These are phyloP conservation scores for Rhea americana DNA, from an alignment of 2,113 vertebrate genomes.

Conservation along the genomic window DNA sequence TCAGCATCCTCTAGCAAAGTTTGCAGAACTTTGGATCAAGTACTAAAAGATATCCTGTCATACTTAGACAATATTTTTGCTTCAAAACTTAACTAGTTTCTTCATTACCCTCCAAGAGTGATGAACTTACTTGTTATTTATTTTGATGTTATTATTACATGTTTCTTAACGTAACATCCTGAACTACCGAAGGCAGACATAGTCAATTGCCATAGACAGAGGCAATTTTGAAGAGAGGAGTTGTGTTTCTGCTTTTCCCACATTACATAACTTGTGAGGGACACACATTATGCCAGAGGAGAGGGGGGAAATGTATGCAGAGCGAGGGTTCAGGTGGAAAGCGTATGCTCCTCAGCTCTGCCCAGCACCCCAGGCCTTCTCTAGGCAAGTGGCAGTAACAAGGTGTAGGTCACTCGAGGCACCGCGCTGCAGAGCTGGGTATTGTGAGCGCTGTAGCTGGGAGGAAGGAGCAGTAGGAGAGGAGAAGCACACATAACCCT, in stretches of 20 bases:
- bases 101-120: background rate
- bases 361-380: background rate
- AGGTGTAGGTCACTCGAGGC: background rate
- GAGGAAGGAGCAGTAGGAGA: background rate
- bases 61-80: background rate
- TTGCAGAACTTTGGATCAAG: background rate
- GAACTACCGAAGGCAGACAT: background rate
- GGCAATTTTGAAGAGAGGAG: background rate
- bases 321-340: background rate
- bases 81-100: background rate
- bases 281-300: rapidly evolving
- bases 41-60: background rate
- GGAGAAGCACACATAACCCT: background rate
- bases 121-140: background rate
- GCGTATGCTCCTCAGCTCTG: background rate
- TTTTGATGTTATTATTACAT: background rate
- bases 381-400: background rate
- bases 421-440: background rate
- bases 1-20: background rate
- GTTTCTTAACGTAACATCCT: background rate
- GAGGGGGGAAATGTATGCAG: background rate
- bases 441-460: background rate
- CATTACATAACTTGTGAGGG: background rate
- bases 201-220: too few species aligned
- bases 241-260: background rate